These are phyloP conservation scores for Forbesichthys papilliferus DNA, from an alignment of 2,113 vertebrate genomes.

Conservation along the genomic window DNA sequence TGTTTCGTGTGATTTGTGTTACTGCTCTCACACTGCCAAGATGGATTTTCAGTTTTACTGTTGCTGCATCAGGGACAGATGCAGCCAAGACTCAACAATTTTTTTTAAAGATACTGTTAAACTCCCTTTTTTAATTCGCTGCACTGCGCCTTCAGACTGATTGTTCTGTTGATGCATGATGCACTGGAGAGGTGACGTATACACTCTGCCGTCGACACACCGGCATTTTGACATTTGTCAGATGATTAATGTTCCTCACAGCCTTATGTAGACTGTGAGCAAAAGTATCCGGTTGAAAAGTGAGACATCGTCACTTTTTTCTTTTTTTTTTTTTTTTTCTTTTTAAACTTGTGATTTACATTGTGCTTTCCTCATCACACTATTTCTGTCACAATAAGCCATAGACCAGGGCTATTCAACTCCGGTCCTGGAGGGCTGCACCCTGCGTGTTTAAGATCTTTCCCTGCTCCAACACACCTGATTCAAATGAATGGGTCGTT, in stretches of 20 bases:
- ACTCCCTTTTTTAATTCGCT: constrained; percentile 21
- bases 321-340: too few relatives aligned
- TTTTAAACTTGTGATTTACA: too few relatives aligned
- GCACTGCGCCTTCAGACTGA: neutral
- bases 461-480: too few relatives aligned
- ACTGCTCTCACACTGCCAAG: constrained; percentile 17
- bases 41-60: constrained; percentile 12
- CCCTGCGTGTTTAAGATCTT: too few relatives aligned
- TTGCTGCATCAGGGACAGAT: neutral
- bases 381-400: too few relatives aligned
- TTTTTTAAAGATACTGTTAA: constrained; percentile 5
- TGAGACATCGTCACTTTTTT: neutral
- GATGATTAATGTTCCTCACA: constrained; percentile 33
- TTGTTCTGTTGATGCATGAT: constrained; percentile 41
- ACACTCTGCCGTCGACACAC: constrained; percentile 30
- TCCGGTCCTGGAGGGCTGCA: too few relatives aligned
- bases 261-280: constrained; percentile 10
- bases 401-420: too few relatives aligned
- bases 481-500: too few relatives aligned
- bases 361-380: too few relatives aligned
- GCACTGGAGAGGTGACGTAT: constrained; percentile 12
- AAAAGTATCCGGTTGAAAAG: neutral
- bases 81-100: neutral
- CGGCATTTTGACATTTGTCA: constrained; percentile 38
- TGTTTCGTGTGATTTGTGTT: constrained; percentile 8